Conservation (phyloP, 2,113 vertebrate genomes). For the Alligator sinensis region DNA sequence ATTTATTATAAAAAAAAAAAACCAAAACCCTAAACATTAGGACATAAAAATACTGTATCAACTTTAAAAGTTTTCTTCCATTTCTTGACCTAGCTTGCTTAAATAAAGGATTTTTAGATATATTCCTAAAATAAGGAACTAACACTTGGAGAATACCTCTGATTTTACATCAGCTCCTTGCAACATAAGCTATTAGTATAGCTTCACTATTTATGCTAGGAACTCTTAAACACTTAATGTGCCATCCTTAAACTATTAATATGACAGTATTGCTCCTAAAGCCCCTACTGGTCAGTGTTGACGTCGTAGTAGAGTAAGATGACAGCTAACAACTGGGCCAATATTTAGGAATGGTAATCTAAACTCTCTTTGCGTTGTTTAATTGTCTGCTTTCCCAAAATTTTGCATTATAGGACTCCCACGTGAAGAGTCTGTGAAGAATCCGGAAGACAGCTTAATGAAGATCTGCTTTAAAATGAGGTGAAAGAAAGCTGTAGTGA, state of each 20-base stretch:
- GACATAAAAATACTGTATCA: constrained; percentile 41
- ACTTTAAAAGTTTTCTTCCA: constrained; percentile 45
- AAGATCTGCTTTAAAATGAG: constrained; percentile 98
- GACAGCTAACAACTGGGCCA: constrained; percentile 79
- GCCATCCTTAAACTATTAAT: constrained; percentile 37
- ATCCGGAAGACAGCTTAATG: constrained; percentile 85
- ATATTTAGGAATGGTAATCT: constrained; percentile 66
- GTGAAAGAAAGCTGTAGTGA: constrained; percentile 99
- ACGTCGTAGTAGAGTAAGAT: constrained; percentile 57
- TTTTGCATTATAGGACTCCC: constrained; percentile 84
- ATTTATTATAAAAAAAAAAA: constrained; percentile 49
- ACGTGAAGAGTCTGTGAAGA: constrained; percentile 87
- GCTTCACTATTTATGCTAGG: constrained; percentile 20
- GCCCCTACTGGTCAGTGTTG: constrained; percentile 26
- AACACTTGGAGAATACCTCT: constrained; percentile 58
- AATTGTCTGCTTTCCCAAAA: constrained; percentile 81
- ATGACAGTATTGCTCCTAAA: constrained; percentile 59
- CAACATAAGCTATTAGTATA: constrained; percentile 41
- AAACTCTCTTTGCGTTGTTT: constrained; percentile 73
- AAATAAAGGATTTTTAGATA: constrained; percentile 53
- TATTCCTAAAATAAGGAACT: constrained; percentile 65
- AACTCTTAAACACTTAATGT: constrained; percentile 31
- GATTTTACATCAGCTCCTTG: constrained; percentile 55
- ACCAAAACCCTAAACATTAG: constrained; percentile 27
- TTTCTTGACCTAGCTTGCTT: constrained; percentile 67